Conservation (phyloP, 2,888 invertebrate genomes). For the Gortyna flavago region DNA sequence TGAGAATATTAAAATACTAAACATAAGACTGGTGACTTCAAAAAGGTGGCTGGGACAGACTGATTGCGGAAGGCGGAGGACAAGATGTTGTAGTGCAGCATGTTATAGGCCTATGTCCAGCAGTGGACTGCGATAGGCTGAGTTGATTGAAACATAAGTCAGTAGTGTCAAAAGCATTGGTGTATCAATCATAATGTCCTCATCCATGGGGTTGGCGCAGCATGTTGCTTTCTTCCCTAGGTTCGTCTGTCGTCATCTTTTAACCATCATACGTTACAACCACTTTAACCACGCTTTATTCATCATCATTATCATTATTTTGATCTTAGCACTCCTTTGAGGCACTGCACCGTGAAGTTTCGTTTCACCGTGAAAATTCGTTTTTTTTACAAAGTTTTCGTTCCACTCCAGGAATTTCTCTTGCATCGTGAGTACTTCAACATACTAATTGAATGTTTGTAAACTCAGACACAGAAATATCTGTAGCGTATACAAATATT, state of each 20-base stretch:
- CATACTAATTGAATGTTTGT: not conserved
- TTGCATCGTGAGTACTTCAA: not conserved
- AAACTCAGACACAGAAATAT: not conserved
- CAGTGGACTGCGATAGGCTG: too few relatives aligned
- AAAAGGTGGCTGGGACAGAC: too few relatives aligned
- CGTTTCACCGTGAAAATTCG: fast-evolving
- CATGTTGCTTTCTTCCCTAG: not conserved
- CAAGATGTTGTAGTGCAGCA: too few relatives aligned
- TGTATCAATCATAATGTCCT: not conserved
- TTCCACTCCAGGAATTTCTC: not conserved
- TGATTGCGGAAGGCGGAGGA: too few relatives aligned
- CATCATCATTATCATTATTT: not conserved
- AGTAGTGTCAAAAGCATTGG: too few relatives aligned
- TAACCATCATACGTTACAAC: not conserved
- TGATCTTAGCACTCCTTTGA: not conserved
- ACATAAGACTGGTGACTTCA: too few relatives aligned
- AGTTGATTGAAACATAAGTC: too few relatives aligned
- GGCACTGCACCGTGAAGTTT: not conserved
- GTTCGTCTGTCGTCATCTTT: not conserved
- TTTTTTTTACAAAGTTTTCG: not conserved
- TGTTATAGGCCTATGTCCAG: too few relatives aligned
- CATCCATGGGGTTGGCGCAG: too few relatives aligned
- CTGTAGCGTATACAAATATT: not conserved
- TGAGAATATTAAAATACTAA: too few relatives aligned
- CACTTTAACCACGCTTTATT: not conserved